phyloP scores from a whole-genome alignment of 2,113 vertebrate species.

The Halcyon senegalensis region DNA sequence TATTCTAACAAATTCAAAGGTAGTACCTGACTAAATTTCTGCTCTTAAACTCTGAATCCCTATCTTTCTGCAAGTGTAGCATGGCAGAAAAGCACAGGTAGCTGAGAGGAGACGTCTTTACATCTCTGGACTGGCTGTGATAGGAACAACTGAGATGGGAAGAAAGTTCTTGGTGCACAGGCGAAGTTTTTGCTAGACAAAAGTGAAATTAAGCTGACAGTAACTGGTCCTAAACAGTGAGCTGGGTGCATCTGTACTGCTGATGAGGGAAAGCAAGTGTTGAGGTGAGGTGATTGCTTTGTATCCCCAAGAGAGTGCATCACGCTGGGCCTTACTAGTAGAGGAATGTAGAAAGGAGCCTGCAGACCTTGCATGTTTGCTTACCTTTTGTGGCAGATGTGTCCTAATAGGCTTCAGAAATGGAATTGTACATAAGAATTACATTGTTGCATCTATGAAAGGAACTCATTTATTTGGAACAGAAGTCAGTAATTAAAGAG shows the following conservation, averaged over 20 bases:
- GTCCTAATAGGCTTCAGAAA: neutral
- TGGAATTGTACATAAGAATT: neutral
- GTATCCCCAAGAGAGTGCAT: neutral
- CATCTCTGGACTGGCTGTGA: neutral
- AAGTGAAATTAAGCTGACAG: neutral
- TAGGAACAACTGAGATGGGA: neutral
- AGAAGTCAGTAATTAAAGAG: neutral
- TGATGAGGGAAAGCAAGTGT: neutral
- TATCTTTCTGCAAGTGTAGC: neutral
- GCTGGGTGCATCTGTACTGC: neutral
- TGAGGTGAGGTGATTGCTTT: neutral
- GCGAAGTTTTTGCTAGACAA: neutral
- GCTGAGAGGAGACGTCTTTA: neutral
- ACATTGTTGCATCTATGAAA: neutral
- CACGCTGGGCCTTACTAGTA: neutral
- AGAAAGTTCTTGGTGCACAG: neutral
- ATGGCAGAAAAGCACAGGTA: neutral
- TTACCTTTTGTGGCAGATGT: neutral
- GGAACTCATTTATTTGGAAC: neutral
- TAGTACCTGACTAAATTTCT: neutral
- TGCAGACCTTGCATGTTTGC: neutral
- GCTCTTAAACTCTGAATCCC: neutral
- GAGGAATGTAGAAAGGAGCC: neutral
- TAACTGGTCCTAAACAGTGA: neutral
- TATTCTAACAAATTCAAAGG: neutral